A percentile compares a stretch with the other conserved stretches of the same genome.
phyloP scores from a whole-genome alignment of 1,140 invertebrate genomes.

The Tribolium madens region DNA sequence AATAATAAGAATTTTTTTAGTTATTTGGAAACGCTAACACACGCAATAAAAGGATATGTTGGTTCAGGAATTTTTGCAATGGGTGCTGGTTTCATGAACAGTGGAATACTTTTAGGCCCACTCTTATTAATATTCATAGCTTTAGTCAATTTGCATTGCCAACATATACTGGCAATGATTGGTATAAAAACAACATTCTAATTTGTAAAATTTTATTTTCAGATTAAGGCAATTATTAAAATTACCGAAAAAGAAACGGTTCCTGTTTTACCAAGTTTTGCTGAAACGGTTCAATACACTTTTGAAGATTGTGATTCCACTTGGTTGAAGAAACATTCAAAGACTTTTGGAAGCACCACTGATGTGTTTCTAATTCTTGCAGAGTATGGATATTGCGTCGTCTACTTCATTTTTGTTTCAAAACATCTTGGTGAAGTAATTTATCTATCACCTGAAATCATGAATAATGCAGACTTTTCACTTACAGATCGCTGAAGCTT shows the following conservation, averaged over 20 bases:
- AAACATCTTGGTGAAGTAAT: slow-evolving; percentile 82
- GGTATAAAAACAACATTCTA: not conserved
- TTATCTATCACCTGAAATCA: too few species aligned
- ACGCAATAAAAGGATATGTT: slow-evolving; percentile 81
- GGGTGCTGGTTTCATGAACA: slow-evolving; percentile 82
- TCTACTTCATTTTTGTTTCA: slow-evolving; percentile 94
- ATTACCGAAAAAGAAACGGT: slow-evolving; percentile 71
- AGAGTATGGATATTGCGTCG: slow-evolving; percentile 94
- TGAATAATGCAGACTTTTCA: too few species aligned
- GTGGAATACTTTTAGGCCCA: slow-evolving; percentile 76
- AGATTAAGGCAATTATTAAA: slow-evolving; percentile 77
- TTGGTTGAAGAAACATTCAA: slow-evolving; percentile 71
- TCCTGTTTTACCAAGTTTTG: slow-evolving; percentile 74
- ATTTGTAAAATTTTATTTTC: slow-evolving; percentile 50
- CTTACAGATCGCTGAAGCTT: slow-evolving; percentile 73
- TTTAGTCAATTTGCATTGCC: slow-evolving; percentile 79
- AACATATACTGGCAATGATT: slow-evolving; percentile 75
- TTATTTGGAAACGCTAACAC: slow-evolving; percentile 79
- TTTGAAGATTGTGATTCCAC: slow-evolving; percentile 78
- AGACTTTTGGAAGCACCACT: slow-evolving; percentile 73
- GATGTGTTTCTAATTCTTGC: slow-evolving; percentile 88
- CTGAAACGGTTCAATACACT: slow-evolving; percentile 81
- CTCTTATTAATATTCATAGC: slow-evolving; percentile 75
- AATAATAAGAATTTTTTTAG: slow-evolving; percentile 67
- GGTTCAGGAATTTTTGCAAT: slow-evolving; percentile 82